phyloP scores from a whole-genome alignment of 1,140 invertebrate genomes.

The Ceratosolen solmsi region DNA sequence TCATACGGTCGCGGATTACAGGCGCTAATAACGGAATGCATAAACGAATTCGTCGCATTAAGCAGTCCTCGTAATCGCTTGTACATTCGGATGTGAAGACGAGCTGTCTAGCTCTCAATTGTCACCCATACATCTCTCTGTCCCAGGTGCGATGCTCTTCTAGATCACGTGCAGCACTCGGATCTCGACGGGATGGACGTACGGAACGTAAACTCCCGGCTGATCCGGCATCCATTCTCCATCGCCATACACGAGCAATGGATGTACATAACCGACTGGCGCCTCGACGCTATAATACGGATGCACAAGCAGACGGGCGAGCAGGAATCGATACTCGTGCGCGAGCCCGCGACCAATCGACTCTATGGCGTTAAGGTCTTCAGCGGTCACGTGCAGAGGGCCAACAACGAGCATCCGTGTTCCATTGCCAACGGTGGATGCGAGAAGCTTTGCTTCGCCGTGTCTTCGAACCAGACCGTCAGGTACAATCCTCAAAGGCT shows the following conservation, averaged over 20 bases:
- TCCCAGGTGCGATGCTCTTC: slow-evolving; percentile 86
- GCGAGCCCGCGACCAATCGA: slow-evolving; percentile 91
- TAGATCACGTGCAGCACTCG: slow-evolving; percentile 97
- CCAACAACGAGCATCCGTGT: slow-evolving; percentile 87
- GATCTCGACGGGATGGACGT: slow-evolving; percentile 95
- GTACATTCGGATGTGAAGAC: too few species aligned
- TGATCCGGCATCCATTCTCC: slow-evolving; percentile 96
- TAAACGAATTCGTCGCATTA: too few species aligned
- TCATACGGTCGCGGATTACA: too few species aligned
- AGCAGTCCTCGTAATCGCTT: too few species aligned
- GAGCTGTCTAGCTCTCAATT: too few species aligned
- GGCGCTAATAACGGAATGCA: too few species aligned
- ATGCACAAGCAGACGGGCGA: slow-evolving; percentile 92
- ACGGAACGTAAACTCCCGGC: slow-evolving; percentile 88
- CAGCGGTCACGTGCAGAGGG: slow-evolving; percentile 83
- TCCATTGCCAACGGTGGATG: slow-evolving; percentile 89
- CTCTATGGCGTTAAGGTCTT: slow-evolving; percentile 95
- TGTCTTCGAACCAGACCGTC: slow-evolving; percentile 76
- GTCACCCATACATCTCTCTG: too few species aligned
- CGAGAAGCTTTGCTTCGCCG: slow-evolving; percentile 94
- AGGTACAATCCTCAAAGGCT: slow-evolving; percentile 59
- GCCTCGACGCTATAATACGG: slow-evolving; percentile 93
- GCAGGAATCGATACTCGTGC: slow-evolving; percentile 87
- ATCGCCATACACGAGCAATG: slow-evolving; percentile 94
- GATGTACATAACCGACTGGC: slow-evolving; percentile 98